Conservation (phyloP, 2,888 invertebrate species). For the Caenorhabditis angaria region DNA sequence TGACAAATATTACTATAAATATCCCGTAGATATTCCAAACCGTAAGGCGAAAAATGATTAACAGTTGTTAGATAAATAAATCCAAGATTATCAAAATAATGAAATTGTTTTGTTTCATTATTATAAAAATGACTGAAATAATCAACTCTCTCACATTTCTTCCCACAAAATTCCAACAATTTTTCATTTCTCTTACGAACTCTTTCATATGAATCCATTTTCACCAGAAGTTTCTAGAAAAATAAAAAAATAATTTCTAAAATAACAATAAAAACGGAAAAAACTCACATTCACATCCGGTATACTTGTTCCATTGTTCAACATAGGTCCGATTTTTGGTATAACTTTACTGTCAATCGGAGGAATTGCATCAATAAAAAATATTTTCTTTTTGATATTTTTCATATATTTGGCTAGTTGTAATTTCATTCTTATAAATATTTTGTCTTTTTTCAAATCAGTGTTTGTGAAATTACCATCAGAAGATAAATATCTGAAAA, state of each 20-base stretch:
- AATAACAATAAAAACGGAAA: neutral
- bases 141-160: neutral
- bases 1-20: slow-evolving; percentile 8
- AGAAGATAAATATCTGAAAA: neutral
- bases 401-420: slow-evolving; percentile 25
- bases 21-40: slow-evolving; percentile 8
- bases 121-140: neutral
- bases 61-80: slow-evolving; percentile 5
- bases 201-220: neutral
- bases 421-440: slow-evolving; percentile 20
- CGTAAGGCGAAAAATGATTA: slow-evolving; percentile 12
- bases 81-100: neutral
- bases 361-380: slow-evolving; percentile 25
- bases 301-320: neutral
- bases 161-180: neutral
- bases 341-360: neutral
- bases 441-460: slow-evolving; percentile 16
- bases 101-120: neutral
- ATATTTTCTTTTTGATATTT: slow-evolving; percentile 33
- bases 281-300: neutral
- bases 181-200: neutral
- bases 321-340: neutral
- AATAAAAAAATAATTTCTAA: neutral
- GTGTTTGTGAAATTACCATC: neutral
- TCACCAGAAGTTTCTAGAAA: neutral